phyloP scores from a whole-genome alignment of 2,888 invertebrate genomes.

The Drosophila fulvimacula region DNA sequence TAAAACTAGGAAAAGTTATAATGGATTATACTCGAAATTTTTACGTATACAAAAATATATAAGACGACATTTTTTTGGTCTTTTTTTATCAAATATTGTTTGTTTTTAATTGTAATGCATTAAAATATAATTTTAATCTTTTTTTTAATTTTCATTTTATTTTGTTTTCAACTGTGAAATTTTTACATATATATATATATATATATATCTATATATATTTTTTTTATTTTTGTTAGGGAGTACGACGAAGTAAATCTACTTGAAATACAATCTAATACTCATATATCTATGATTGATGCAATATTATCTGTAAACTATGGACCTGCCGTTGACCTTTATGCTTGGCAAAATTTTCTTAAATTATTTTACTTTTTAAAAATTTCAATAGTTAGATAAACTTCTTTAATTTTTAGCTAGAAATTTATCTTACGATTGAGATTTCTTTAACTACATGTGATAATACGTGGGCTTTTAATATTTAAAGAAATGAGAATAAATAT shows the following conservation, averaged over 20 bases:
- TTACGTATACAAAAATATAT: slow-evolving; percentile 25
- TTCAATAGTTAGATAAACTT: no score
- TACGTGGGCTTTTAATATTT: slow-evolving; percentile 17
- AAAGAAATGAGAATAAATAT: slow-evolving; percentile 2
- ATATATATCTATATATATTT: no score
- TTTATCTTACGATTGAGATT: slow-evolving; percentile 11
- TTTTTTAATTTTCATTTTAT: background rate
- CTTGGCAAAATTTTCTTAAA: background rate
- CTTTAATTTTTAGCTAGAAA: background rate
- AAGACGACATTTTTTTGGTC: slow-evolving; percentile 34
- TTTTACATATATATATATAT: no score
- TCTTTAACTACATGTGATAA: slow-evolving; percentile 28
- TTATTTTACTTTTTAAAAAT: background rate
- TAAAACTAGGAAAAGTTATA: slow-evolving; percentile 24
- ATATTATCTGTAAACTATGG: background rate
- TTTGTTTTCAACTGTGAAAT: background rate
- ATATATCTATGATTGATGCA: background rate
- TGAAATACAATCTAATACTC: background rate
- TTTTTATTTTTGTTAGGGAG: background rate
- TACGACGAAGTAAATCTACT: background rate
- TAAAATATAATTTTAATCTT: slow-evolving; percentile 38
- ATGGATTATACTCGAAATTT: slow-evolving; percentile 39
- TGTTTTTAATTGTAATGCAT: slow-evolving; percentile 48
- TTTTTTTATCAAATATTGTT: slow-evolving; percentile 61
- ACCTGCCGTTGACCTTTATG: background rate